Conservation (phyloP, 2,797 vertebrate species). For the Ataeniobius toweri region DNA sequence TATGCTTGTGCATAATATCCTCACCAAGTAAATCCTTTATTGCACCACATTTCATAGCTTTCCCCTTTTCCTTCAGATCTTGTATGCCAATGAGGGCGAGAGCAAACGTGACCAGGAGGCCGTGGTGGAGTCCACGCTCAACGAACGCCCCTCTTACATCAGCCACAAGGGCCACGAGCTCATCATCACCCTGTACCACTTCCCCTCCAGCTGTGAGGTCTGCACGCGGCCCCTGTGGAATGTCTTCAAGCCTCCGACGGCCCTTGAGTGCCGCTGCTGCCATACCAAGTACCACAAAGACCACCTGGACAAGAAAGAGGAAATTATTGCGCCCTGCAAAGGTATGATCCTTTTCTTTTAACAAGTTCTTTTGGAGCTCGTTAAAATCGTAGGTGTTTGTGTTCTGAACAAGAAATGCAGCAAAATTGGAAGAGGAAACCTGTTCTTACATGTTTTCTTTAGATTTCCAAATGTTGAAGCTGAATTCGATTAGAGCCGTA, state of each 20-base stretch:
- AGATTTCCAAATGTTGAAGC: no score
- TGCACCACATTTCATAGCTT: background rate
- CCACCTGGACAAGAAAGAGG: slow-evolving; percentile 94
- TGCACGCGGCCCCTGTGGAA: slow-evolving; percentile 94
- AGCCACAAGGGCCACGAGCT: slow-evolving; percentile 97
- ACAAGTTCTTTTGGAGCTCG: background rate
- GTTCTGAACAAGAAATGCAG: background rate
- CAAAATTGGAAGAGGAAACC: no score
- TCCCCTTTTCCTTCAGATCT: slow-evolving; percentile 79
- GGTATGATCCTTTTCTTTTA: slow-evolving; percentile 74
- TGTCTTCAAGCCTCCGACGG: slow-evolving; percentile 95
- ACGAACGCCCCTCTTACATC: slow-evolving; percentile 89
- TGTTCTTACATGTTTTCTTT: no score
- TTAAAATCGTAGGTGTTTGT: background rate
- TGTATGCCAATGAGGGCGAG: slow-evolving; percentile 97
- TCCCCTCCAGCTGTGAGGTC: slow-evolving; percentile 94
- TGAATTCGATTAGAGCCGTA: no score
- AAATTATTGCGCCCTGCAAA: slow-evolving; percentile 93
- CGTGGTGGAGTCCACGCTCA: slow-evolving; percentile 77
- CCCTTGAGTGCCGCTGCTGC: slow-evolving; percentile 95
- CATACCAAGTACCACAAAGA: slow-evolving; percentile 97
- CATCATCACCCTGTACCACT: slow-evolving; percentile 95
- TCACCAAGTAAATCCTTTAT: background rate
- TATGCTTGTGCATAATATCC: background rate
- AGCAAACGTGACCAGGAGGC: slow-evolving; percentile 92